phyloP scores from a whole-genome alignment of 2,797 vertebrate genomes.

The Cottoperca gobio region DNA sequence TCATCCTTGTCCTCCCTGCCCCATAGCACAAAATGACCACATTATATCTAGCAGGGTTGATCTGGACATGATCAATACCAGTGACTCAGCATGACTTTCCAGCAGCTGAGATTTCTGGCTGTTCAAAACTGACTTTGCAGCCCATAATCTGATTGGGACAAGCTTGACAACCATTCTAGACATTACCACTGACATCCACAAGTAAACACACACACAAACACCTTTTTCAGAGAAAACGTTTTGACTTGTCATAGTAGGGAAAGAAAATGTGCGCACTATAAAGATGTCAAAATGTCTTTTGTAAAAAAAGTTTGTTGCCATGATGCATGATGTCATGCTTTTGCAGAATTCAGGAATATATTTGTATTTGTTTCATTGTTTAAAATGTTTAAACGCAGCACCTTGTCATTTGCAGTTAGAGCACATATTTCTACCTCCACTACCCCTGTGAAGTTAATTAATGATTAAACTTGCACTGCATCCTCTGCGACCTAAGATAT shows the following conservation, averaged over 20 bases:
- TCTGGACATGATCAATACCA: slow-evolving; percentile 19
- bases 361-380: not conserved
- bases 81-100: slow-evolving; percentile 5
- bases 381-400: not conserved
- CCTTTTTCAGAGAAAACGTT: too few relatives aligned
- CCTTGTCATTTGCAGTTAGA: not conserved
- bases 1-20: slow-evolving; percentile 2
- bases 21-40: slow-evolving; percentile 9
- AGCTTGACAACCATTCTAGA: not conserved
- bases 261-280: too few relatives aligned
- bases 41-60: slow-evolving; percentile 12
- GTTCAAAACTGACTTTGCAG: slow-evolving; percentile 22
- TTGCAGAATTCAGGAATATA: not conserved
- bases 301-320: not conserved
- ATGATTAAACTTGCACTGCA: not conserved
- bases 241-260: too few relatives aligned
- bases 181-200: not conserved
- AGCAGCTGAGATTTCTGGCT: slow-evolving; percentile 17
- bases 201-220: not conserved
- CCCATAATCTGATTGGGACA: slow-evolving; percentile 23
- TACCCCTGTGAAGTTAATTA: not conserved
- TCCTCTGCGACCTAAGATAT: too few relatives aligned
- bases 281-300: not conserved
- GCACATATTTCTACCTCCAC: not conserved
- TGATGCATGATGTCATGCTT: not conserved